Percentiles rank a stretch among this genome's conserved stretches.
Conservation (phyloP, 1,140 invertebrate species). For the Drosophila sproati region DNA sequence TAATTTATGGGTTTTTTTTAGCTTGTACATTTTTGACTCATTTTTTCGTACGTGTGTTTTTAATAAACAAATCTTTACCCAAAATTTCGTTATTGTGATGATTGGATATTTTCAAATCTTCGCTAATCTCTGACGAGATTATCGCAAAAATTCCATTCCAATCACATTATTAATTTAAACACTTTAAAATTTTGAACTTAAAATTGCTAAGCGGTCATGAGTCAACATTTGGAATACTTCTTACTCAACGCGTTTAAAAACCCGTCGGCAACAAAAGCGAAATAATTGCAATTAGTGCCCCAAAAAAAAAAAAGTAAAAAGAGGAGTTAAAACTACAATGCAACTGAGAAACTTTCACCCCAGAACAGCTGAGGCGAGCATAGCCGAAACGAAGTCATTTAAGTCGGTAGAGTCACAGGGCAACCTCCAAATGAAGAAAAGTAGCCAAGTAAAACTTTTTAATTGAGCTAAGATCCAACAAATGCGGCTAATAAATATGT, state of each 20-base stretch:
- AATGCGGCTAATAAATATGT: slow-evolving; percentile 83
- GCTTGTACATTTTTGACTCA: too few species aligned
- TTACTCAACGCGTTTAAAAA: slow-evolving; percentile 1
- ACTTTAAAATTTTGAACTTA: too few species aligned
- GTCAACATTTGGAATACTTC: background rate
- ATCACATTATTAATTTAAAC: too few species aligned
- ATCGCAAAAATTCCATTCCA: too few species aligned
- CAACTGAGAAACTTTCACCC: slow-evolving; percentile 37
- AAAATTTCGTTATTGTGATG: too few species aligned
- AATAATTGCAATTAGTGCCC: slow-evolving; percentile 78
- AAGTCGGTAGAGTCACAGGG: slow-evolving; percentile 46
- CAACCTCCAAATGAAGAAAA: slow-evolving; percentile 76
- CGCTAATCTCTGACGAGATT: too few species aligned
- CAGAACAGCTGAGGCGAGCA: slow-evolving; percentile 18
- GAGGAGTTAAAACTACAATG: slow-evolving; percentile 36
- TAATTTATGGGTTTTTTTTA: too few species aligned
- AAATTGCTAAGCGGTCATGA: slow-evolving; percentile 31
- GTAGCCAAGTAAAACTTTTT: slow-evolving; percentile 79
- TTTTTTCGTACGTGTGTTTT: too few species aligned
- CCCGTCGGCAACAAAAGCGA: slow-evolving; percentile 22
- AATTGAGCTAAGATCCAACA: slow-evolving; percentile 82
- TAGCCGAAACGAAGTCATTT: slow-evolving; percentile 49
- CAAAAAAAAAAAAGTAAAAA: slow-evolving; percentile 8
- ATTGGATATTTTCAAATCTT: too few species aligned
- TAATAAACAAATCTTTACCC: too few species aligned